phyloP scores from a whole-genome alignment of 1,140 invertebrate species.

The Apis laboriosa region DNA sequence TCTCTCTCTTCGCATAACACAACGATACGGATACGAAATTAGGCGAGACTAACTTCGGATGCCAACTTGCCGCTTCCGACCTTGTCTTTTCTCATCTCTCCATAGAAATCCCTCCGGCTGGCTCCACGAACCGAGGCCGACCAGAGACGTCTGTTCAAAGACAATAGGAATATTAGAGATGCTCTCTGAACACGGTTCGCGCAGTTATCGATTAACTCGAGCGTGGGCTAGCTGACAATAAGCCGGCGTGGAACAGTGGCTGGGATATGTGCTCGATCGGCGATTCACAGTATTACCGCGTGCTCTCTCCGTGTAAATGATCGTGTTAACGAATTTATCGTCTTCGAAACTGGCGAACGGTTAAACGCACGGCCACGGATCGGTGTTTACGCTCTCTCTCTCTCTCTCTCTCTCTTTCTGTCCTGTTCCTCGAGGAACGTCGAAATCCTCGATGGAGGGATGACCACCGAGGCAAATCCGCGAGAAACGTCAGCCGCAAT shows the following conservation, averaged over 20 bases:
- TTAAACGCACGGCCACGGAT: conserved; percentile 1
- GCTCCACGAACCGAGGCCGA: neutral
- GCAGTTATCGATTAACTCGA: conserved; percentile 71
- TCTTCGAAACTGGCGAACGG: neutral
- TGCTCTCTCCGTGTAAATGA: conserved; percentile 48
- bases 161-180: conserved; percentile 74
- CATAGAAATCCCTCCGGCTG: conserved; percentile 18
- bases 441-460: too few species aligned
- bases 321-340: conserved; percentile 57
- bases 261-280: conserved; percentile 62
- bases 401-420: too few species aligned
- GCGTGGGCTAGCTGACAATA: conserved; percentile 60
- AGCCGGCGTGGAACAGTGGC: conserved; percentile 45
- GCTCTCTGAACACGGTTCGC: conserved; percentile 66
- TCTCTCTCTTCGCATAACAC: conserved; percentile 8
- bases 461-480: neutral
- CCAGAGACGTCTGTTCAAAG: conserved; percentile 58
- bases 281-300: conserved; percentile 57
- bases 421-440: too few species aligned
- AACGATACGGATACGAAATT: conserved; percentile 50
- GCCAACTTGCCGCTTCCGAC: conserved; percentile 49
- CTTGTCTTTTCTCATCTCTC: conserved; percentile 46
- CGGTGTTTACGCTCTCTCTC: neutral
- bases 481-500: conserved; percentile 5
- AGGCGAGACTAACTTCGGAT: conserved; percentile 49